Base-by-base conservation (phyloP, 2,113 vertebrate genomes). In the Chaenocephalus aceratus region DNA sequence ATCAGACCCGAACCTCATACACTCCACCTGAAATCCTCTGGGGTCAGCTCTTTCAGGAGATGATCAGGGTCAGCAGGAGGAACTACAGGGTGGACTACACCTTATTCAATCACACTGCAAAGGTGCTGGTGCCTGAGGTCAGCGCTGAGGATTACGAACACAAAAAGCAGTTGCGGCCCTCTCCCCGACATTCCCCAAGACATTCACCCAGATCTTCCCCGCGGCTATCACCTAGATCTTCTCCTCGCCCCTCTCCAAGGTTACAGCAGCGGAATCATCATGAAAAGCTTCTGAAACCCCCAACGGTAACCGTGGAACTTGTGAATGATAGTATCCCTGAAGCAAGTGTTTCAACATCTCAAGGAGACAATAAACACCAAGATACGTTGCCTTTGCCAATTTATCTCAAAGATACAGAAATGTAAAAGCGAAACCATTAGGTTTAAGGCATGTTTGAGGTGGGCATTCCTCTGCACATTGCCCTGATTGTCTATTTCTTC, bases 1-100 rank as follows among this genome's bases (percentile, higher is more conserved):
- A 99, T 81, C 98, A 99, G 84, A 98, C 96, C 1, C 95, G 98
- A 26, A 98, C 96, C 44, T 99, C 98, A 0, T 99, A 98, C 6
- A 90, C 95, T 0, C 96, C 97, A 1, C 80, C 93, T 0, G 97
- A 99, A 84, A 98, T 99, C 60, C 94, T 97, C 14, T 99, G 98
- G 98, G 98, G 98, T 7, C 96, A 97, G 7, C 83, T 96, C 58
- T 99, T 99, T 83, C 96, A 97, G 0, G 97, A 98, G 0, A 96
- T 99, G 80, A 85, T 99, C 84, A 90, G 95, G 0, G 93, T 96
- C 18, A 96, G 94, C 92, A 94, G 94, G 57, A 96, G 94, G 70
- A 84, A 95, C 88, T 99, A 98, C 87, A 95, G 93, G 49, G 97
- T 99, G 57, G 96, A 99, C 57, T 99, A 97, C 89, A 53, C 95